Evolutionary conservation across 2,797 vertebrate genomes (phyloP), one percentile per base, ranked within the genome.

Genomic region (Poeciliopsis presidionis): DNA sequence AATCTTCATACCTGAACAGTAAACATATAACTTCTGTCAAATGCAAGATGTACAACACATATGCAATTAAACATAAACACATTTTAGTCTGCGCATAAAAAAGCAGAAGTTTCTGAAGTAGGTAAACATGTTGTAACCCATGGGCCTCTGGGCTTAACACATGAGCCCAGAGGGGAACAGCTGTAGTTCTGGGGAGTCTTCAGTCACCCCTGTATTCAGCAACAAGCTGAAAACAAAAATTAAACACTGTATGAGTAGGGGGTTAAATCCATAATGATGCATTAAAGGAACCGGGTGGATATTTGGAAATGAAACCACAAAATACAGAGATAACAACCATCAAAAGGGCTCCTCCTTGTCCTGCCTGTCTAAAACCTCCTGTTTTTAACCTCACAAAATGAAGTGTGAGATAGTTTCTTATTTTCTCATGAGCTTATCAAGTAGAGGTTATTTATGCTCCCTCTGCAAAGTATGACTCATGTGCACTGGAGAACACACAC

Each of bases 71-170:
- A 76, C 46, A 47, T 46, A 71, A 84, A 76, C 74, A 55, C 47
- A 69, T 75, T n/a, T 46, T 75, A 72, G 81, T 77, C 28, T n/a
- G 41, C 69, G 74, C 71, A 87, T 74, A 86, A 90, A 63, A 94
- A 95, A 94, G 93, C 90, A 94, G 94, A 95, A 95, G 94, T 93
- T 85, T 90, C 83, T 57, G 86, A 86, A 91, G 90, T 69, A 93
- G 92, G 92, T 94, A 94, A 95, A 95, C 93, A 91, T 90, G 92
- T 90, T 94, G 93, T 94, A 95, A 95, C 93, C 89, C 81, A 84
- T 41, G 39, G 39, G 39, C 39, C 7, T 41, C 39, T 41, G 95
- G 88, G 90, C 93, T 88, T 83, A 71, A 87, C 78, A 57, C 77
- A 67, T 92, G 91, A 93, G 90, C 89, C 90, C 80, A 30, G 73